Base-by-base conservation (phyloP, 2,113 vertebrate genomes). In the Ceratotherium simum region DNA sequence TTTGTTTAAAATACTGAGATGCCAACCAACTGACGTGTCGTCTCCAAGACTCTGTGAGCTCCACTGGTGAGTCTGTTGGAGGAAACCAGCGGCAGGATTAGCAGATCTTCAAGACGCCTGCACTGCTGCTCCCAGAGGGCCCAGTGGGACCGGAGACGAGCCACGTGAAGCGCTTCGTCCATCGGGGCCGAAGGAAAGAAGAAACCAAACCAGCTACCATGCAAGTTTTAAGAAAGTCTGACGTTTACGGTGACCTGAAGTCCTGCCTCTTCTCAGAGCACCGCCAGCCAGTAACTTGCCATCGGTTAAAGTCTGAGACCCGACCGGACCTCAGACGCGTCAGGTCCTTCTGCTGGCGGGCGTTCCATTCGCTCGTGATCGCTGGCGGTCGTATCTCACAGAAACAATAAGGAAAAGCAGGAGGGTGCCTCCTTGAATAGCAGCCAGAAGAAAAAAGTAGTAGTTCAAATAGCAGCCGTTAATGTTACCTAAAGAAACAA, bases 361-460 rank as follows among this genome's bases (percentile, higher is more conserved):
- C 8, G 64, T 48, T 0, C 98, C 98, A 0, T 76, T 83, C 0
- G 11, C 89, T 78, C 97, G 97, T 0, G 39, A 69, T 60, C 87
- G 99, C 92, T 99, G 99, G 78, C 96, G 99, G 98, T 99, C 99
- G 0, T 99, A 99, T 79, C 99, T 99, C 96, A 99, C 99, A 0
- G 99, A 99, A 5, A 99, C 98, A 0, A 99, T 99, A 31, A 99
- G 99, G 99, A 99, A 99, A 70, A 99, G 98, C 95, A 99, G 98
- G 87, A 99, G 99, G 1, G 99, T 99, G 72, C 98, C 96, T 69
- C 99, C 99, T 92, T 99, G 99, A 96, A 99, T 99, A 6, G 99
- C 99, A 0, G 99, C 99, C 99, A 99, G 99, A 56, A 99, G 98
- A 82, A 99, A 99, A 97, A 99, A 99, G 93, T 99, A 99, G 96